A percentile compares a stretch with the other conserved stretches of the same genome.
Conservation (phyloP, 2,797 vertebrate species). For the Anomalospiza imberbis region DNA sequence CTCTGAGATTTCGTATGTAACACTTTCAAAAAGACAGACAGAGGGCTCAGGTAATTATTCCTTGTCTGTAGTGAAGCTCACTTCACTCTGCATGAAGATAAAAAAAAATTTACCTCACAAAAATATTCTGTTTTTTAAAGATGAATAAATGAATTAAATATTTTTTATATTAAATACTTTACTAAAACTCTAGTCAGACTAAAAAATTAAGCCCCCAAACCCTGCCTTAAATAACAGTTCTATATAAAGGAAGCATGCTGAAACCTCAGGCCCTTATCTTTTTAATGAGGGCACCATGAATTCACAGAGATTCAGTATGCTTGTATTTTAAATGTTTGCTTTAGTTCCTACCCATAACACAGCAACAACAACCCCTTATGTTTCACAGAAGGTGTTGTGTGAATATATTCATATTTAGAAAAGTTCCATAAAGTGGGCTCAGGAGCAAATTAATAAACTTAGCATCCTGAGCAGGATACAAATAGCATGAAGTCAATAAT, state of each 20-base stretch:
- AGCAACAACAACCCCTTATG: not conserved
- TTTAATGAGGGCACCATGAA: not conserved
- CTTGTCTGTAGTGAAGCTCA: not conserved
- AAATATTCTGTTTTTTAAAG: not conserved
- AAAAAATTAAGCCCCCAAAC: not conserved
- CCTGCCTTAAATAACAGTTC: not conserved
- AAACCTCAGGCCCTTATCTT: not conserved
- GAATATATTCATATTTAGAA: not conserved
- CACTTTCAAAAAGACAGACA: not conserved
- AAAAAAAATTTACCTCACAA: not conserved
- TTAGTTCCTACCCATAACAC: not conserved
- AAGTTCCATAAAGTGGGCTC: not conserved
- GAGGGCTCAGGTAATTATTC: not conserved
- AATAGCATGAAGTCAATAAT: not conserved
- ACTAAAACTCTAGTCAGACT: not conserved
- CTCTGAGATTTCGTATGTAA: not conserved
- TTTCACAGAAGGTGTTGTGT: not conserved
- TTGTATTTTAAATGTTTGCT: not conserved
- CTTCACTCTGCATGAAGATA: not conserved
- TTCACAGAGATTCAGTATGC: not conserved
- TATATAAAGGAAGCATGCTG: not conserved
- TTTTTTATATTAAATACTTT: not conserved
- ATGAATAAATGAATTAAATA: not conserved
- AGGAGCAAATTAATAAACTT: not conserved
- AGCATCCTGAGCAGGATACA: not conserved